phyloP scores from a whole-genome alignment of 2,888 invertebrate genomes.

The Tupiocoris notatus region DNA sequence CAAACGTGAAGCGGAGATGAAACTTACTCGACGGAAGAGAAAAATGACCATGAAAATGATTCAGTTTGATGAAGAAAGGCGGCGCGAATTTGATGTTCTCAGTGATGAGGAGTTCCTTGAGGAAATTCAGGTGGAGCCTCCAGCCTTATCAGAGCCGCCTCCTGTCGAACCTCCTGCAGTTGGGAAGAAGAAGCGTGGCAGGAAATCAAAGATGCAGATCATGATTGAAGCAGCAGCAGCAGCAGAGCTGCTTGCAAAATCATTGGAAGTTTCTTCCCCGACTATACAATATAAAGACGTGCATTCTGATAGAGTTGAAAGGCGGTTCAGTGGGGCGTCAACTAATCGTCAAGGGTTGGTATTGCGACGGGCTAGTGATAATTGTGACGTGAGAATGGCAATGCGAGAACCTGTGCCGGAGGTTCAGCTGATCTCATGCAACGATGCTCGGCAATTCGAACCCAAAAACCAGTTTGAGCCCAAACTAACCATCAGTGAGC shows the following conservation, averaged over 20 bases:
- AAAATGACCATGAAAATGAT: constrained; percentile 26
- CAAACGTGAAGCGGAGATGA: not conserved
- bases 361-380: not conserved
- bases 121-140: not conserved
- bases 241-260: not conserved
- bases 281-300: too few relatives aligned
- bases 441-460: not conserved
- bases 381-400: not conserved
- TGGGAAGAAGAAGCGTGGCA: constrained; percentile 2
- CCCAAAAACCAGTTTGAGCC: not conserved
- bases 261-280: not conserved
- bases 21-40: not conserved
- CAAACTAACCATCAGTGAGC: not conserved
- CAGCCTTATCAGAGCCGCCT: too few relatives aligned
- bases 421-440: not conserved
- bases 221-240: not conserved
- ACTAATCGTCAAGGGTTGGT: not conserved
- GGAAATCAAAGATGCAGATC: not conserved
- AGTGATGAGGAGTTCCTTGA: constrained; percentile 3
- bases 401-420: constrained; percentile 7
- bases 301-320: not conserved
- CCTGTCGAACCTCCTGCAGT: not conserved
- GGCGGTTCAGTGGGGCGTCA: not conserved
- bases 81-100: not conserved
- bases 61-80: constrained; percentile 18